Evolutionary conservation across 2,113 vertebrate genomes (phyloP), one percentile per base, ranked within the genome.

Genomic region (Rhabdomys dilectus): DNA sequence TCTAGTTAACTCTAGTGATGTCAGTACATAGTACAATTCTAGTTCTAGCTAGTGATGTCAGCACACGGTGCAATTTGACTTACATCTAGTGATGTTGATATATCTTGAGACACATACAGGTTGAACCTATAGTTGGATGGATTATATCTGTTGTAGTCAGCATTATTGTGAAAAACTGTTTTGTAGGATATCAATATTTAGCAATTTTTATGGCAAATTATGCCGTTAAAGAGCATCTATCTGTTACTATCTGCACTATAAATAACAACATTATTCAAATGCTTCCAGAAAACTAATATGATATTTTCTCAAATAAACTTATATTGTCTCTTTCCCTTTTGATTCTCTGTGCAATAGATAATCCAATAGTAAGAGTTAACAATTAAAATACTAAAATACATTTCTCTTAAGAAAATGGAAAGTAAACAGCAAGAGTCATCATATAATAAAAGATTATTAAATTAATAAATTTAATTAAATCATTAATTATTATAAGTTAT

Each of bases 381-480:
- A 88, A 64, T 88, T 80, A 51, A 90, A 93, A 62, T 15, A 87
- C 70, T 84, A 78, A 97, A 76, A 84, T 87, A 17, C 0, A 84
- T 95, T 96, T 95, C 8, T 93, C 51, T 51, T 2, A 75, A 91
- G 39, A 94, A 88, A 15, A 29, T 77, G 16, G 82, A 82, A 88
- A 2, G 8, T 64, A 94, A 96, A 96, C 5, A 21, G 5, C 48
- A 87, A 4, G 7, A 29, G 1, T 10, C 8, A 78, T 88, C 45
- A 94, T 24, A 93, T 39, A 94, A 68, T 75, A 9, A 91, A 66
- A 96, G 42, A 34, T 5, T n/a, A 91, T 24, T 87, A 89, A 96
- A 77, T 72, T 31, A 80, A n/a, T 72, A 7, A n/a, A 64, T 89
- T n/a, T n/a, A n/a, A n/a, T n/a, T n/a, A n/a, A n/a, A n/a, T n/a